Evolutionary conservation across 2,888 invertebrate genomes (phyloP).

Genomic region (Lasioglossum leucozonium): DNA sequence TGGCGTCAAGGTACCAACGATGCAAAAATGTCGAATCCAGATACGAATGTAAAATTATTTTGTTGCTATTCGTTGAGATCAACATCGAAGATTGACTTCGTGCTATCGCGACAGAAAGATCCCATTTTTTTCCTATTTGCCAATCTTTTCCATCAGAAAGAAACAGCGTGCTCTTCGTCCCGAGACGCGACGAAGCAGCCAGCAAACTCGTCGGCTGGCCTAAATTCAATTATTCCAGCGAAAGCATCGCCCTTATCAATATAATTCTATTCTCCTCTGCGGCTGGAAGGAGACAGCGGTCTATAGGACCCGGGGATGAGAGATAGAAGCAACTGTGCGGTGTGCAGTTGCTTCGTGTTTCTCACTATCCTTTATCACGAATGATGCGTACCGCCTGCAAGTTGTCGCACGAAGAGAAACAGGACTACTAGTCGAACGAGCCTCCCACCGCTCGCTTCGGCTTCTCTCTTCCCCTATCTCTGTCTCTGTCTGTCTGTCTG

Average conservation of each 20-base stretch:
- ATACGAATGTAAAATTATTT: not conserved
- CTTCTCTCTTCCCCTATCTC: no score
- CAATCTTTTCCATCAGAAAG: not conserved
- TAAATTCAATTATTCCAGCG: constrained; percentile 19
- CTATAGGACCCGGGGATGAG: constrained; percentile 25
- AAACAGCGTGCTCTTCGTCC: not conserved
- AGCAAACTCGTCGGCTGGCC: not conserved
- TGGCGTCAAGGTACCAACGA: not conserved
- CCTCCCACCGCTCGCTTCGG: not conserved
- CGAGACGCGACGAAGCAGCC: not conserved
- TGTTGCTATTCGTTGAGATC: not conserved
- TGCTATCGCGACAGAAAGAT: not conserved
- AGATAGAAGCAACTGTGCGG: constrained; percentile 29
- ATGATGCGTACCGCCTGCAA: constrained; percentile 35
- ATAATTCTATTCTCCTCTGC: constrained; percentile 45
- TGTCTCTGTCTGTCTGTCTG: not conserved
- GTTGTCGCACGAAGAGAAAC: constrained; percentile 54
- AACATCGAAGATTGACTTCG: not conserved
- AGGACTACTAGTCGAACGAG: constrained; percentile 22
- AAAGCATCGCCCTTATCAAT: constrained; percentile 50
- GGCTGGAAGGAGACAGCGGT: constrained; percentile 24
- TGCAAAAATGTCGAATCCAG: no score
- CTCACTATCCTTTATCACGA: constrained; percentile 49
- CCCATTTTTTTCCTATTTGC: not conserved
- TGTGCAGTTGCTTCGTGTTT: constrained; percentile 36